Base-by-base conservation (phyloP, 2,113 vertebrate genomes). In the Gymnorhina tibicen region DNA sequence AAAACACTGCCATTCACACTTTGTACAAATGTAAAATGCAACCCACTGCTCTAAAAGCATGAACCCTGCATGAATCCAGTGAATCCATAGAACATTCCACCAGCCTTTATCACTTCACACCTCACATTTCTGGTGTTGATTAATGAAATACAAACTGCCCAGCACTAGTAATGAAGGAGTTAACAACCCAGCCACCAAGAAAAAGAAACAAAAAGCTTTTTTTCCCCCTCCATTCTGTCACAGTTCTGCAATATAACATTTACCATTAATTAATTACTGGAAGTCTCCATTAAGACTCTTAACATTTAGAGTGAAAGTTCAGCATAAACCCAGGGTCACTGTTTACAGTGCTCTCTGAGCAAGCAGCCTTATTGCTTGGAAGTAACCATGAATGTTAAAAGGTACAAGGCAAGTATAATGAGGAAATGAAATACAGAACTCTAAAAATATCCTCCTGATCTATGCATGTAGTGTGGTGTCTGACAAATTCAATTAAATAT, bases 401-500 rank as follows among this genome's bases (percentile, higher is more conserved):
- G 81, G 83, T 89, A 95, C 70, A 85, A 93, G 96, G 89, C 67
- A 90, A 97, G 66, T 73, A 66, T 94, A 93, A 95, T 72, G 56
- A 95, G 77, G 93, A 97, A 98, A 97, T 90, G 88, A 98, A 98
- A 98, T 95, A 97, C 85, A 97, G 97, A 98, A 85, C 68, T 97
- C 97, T 97, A 98, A 98, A 98, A 98, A 98, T 98, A 98, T 96
- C 91, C 92, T 77, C 3, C 4, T 97, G 97, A 98, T 98, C 96
- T 97, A 97, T 97, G 75, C 58, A 78, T 93, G 83, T 81, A 97
- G 94, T 83, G 58, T 42, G 49, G 72, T 96, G 81, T 95, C 98
- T 98, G 98, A 98, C 98, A 98, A 97, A 98, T 98, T 97, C 97
- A 98, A 97, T 98, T 98, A 98, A 97, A 97, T 94, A 93, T 96